Evolutionary conservation across 2,797 vertebrate genomes (phyloP), one percentile per base, ranked within the genome.

Genomic region (Oophaga sylvatica): DNA sequence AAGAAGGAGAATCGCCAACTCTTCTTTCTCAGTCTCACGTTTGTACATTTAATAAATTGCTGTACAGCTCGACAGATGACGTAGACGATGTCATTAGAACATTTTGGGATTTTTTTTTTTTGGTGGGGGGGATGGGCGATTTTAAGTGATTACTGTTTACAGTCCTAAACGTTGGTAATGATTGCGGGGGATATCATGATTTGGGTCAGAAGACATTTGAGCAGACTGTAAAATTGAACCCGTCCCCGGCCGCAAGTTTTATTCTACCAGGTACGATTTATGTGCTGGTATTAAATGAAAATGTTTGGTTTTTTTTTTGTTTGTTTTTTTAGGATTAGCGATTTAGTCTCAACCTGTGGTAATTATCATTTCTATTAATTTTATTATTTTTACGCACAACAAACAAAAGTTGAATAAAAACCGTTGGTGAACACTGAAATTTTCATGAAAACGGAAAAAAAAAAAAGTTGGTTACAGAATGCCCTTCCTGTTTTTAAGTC

Each of bases 1-100:
- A 84, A 80, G 31, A 13, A n/a, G 35, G 35, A 35, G 35, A 35
- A 35, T 35, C 35, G 35, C 53, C 65, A 3, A 68, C 60, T 45
- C 68, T 26, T 81, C 29, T 17, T 81, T 62, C 53, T 4, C 22
- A 20, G 45, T 70, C 68, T 79, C 20, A 48, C 53, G 7, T 89
- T 81, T 85, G 84, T 86, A 89, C 79, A 62, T 86, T 56, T 60
- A 89, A 48, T 86, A 82, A 59, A 86, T 86, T 45, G 62, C 81
- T 89, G 71, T 78, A 86, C 84, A 83, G 84, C 62, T 82, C 62
- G 76, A 86, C 48, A 53, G 53, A 78, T 63, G 53, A 78, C 63
- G 31, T 83, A 86, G 80, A 78, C 31, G n/a, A 70, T 68, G 75
- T 89, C 56, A 70, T 59, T 76, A 85, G 80, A n/a, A 53, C 29